Evolutionary conservation across 2,113 vertebrate species (phyloP).

Genomic region (Ranitomeya imitator): DNA sequence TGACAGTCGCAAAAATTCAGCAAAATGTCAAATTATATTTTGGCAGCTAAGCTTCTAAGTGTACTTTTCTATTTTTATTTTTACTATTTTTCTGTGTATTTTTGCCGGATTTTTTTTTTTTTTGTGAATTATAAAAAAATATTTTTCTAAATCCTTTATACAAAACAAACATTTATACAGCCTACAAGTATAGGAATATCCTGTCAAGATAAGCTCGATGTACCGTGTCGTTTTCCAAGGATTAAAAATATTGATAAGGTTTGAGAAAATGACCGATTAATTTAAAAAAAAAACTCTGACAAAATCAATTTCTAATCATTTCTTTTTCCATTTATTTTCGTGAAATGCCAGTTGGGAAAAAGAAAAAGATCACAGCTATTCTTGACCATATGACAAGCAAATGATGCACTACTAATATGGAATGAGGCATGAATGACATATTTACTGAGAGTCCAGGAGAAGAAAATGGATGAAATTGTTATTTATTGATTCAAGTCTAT

Average conservation of each 20-base stretch:
- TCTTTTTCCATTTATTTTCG: slow-evolving; percentile 18
- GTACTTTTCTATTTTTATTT: not conserved
- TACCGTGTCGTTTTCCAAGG: slow-evolving; percentile 1
- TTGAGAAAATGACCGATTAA: not conserved
- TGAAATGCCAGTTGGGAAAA: not conserved
- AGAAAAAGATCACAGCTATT: slow-evolving; percentile 21
- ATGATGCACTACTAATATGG: slow-evolving; percentile 34
- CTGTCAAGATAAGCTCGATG: not conserved
- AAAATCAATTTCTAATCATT: slow-evolving; percentile 43
- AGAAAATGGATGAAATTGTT: slow-evolving; percentile 50
- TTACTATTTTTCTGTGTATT: not conserved
- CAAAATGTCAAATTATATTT: not conserved
- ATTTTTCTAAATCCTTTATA: not conserved
- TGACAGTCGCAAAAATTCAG: slow-evolving; percentile 7
- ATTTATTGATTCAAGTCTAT: slow-evolving; percentile 41
- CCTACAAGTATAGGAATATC: not conserved
- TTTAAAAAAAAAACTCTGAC: slow-evolving; percentile 20
- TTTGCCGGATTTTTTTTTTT: too few relatives aligned
- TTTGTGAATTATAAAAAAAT: not conserved
- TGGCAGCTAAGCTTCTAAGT: not conserved
- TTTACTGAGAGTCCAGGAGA: slow-evolving; percentile 12
- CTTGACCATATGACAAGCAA: slow-evolving; percentile 24
- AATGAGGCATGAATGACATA: slow-evolving; percentile 16
- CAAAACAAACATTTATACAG: not conserved
- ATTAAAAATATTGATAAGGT: slow-evolving; percentile 34